phyloP scores from a whole-genome alignment of 2,797 vertebrate genomes.

The Rousettus madagascariensis region DNA sequence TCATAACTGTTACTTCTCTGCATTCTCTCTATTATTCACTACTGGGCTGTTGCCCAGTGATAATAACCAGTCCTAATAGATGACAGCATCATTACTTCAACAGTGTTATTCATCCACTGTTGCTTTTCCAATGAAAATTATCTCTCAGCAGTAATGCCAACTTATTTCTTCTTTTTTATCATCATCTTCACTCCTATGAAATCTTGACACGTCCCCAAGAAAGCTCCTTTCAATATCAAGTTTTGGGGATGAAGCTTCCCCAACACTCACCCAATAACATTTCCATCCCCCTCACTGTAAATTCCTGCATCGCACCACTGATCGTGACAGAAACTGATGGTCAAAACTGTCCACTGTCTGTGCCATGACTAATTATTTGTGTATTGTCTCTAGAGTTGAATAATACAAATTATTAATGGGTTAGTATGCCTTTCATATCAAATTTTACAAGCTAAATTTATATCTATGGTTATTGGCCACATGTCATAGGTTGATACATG shows the following conservation, averaged over 20 bases:
- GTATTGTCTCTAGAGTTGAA: conserved; percentile 1
- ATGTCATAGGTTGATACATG: conserved; percentile 57
- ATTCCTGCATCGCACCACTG: not conserved
- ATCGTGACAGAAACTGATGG: not conserved
- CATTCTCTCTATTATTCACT: not conserved
- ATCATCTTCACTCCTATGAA: not conserved
- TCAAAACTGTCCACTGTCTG: not conserved
- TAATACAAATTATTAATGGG: conserved; percentile 41
- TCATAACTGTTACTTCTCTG: not conserved
- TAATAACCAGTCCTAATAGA: not conserved
- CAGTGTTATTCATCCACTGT: not conserved
- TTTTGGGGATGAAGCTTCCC: not conserved
- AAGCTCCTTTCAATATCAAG: not conserved
- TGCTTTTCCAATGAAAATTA: not conserved
- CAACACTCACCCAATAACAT: not conserved
- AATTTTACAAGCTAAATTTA: conserved; percentile 61
- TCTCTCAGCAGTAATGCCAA: not conserved
- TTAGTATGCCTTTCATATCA: conserved; percentile 56
- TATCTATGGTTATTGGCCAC: conserved; percentile 7
- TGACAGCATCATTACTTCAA: not conserved
- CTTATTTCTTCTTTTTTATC: not conserved
- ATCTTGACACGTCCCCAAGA: not conserved
- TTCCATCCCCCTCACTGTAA: not conserved
- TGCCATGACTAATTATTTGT: conserved; percentile 29
- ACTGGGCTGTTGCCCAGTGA: not conserved